A percentile compares a stretch with the other conserved stretches of the same genome.
Evolutionary conservation across 2,113 vertebrate species (phyloP).

Genomic region (Hyaena hyaena): DNA sequence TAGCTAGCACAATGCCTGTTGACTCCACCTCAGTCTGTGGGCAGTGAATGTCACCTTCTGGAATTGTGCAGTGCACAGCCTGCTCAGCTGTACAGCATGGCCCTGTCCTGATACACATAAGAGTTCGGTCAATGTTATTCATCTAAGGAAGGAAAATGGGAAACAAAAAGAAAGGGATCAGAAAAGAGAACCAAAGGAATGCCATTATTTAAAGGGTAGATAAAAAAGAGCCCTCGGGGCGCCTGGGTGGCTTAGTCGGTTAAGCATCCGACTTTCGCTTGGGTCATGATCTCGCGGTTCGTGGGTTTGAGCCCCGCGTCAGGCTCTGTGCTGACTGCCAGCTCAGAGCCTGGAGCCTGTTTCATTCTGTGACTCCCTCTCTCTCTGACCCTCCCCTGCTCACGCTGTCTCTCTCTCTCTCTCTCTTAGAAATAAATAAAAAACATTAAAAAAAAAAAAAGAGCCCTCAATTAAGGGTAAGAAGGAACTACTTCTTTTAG

Average conservation of each 20-base stretch:
- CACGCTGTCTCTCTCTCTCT: too few species aligned
- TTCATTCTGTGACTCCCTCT: too few species aligned
- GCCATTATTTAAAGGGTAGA: neutral
- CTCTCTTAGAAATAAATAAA: too few species aligned
- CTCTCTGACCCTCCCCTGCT: too few species aligned
- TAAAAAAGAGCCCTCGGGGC: neutral
- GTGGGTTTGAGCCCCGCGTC: too few species aligned
- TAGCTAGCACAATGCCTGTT: neutral
- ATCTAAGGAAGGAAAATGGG: neutral
- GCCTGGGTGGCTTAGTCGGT: too few species aligned
- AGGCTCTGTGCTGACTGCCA: too few species aligned
- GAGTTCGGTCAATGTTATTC: neutral
- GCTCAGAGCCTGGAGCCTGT: too few species aligned
- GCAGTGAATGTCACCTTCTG: neutral
- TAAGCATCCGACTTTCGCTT: too few species aligned
- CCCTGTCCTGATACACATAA: neutral
- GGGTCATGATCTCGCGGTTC: too few species aligned
- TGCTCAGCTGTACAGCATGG: neutral
- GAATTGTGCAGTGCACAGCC: neutral
- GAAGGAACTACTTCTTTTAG: neutral
- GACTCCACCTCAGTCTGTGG: neutral
- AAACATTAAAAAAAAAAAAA: too few species aligned
- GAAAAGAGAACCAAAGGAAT: neutral
- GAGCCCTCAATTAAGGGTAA: neutral
- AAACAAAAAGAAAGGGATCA: neutral